Conservation (phyloP, 2,113 vertebrate genomes). For the Cavia porcellus region DNA sequence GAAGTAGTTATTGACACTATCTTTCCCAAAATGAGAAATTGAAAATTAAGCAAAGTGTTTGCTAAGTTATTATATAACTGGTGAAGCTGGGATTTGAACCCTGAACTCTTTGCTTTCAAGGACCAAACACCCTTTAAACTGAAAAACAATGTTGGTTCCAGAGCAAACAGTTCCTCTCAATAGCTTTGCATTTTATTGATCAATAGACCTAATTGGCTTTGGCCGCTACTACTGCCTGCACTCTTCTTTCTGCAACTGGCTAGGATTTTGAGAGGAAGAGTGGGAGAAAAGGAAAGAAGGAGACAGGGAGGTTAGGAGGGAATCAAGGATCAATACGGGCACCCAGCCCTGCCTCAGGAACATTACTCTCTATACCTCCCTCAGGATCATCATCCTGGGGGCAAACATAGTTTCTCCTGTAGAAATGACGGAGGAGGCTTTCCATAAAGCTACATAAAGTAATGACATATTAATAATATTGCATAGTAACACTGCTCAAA, state of each 20-base stretch:
- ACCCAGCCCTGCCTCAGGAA: background rate
- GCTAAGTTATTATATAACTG: background rate
- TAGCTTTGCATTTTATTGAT: background rate
- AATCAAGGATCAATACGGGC: background rate
- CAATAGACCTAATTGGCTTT: background rate
- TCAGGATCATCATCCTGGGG: background rate
- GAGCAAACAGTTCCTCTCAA: constrained; percentile 11
- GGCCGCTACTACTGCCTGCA: background rate
- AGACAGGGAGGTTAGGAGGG: background rate
- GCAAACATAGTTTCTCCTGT: background rate
- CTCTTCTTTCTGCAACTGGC: background rate
- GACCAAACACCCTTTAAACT: background rate
- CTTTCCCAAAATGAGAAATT: background rate
- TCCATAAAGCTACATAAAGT: constrained; percentile 30
- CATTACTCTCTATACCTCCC: background rate
- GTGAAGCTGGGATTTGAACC: constrained; percentile 33
- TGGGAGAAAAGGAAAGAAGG: background rate
- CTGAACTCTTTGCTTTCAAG: background rate
- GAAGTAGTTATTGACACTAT: constrained; percentile 10
- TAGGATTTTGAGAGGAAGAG: background rate
- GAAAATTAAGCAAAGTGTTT: background rate
- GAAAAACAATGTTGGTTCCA: constrained; percentile 2
- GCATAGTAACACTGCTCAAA: background rate
- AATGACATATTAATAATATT: background rate
- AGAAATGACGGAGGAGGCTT: constrained; percentile 29